Conservation (phyloP, 2,797 vertebrate genomes). For the Schizopygopsis pylzovi region DNA sequence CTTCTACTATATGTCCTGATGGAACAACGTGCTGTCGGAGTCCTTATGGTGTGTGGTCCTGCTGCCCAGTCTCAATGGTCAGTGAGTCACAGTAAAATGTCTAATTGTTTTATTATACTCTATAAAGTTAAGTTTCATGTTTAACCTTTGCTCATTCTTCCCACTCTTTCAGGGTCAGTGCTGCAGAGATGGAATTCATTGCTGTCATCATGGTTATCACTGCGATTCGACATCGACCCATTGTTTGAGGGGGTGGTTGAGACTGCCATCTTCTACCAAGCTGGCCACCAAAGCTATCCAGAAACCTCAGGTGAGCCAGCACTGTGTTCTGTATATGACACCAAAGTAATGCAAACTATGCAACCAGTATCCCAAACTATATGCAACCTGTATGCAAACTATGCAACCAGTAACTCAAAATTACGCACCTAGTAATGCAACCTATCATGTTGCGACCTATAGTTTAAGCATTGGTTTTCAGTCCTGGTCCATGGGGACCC, state of each 20-base stretch:
- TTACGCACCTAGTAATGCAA: not conserved
- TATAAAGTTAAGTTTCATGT: not conserved
- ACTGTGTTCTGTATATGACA: not conserved
- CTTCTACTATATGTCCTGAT: constrained; percentile 53
- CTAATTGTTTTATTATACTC: not conserved
- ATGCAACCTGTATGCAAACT: not conserved
- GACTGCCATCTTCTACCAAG: constrained; percentile 57
- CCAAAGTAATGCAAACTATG: not conserved
- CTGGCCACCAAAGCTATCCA: constrained; percentile 45
- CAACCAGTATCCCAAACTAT: too few species aligned
- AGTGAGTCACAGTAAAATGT: constrained; percentile 53
- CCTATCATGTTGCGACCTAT: not conserved
- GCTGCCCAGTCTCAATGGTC: constrained; percentile 66
- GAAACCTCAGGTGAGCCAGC: constrained; percentile 47
- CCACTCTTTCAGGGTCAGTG: constrained; percentile 67
- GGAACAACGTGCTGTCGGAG: constrained; percentile 73
- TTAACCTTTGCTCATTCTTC: not conserved
- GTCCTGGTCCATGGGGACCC: not conserved
- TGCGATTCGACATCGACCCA: constrained; percentile 66
- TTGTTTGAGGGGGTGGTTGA: constrained; percentile 63
- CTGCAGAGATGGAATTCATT: constrained; percentile 72
- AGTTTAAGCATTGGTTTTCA: not conserved
- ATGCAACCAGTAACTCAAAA: not conserved
- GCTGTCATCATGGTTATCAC: constrained; percentile 70
- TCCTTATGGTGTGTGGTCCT: constrained; percentile 66